Evolutionary conservation across 2,113 vertebrate genomes (phyloP).

Genomic region (Ammodytes dubius): DNA sequence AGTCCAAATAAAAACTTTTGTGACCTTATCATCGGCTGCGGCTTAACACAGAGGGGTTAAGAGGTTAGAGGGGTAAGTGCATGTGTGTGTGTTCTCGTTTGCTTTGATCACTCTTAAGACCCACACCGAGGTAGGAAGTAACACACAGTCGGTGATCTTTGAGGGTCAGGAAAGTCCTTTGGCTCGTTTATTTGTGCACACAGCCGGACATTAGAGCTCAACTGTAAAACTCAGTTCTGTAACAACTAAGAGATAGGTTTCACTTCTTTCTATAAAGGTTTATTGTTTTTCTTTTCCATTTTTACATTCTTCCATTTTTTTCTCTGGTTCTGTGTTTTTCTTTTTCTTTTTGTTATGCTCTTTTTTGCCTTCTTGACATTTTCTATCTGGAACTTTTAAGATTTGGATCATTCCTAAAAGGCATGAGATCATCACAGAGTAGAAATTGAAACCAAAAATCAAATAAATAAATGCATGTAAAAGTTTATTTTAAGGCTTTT

Average conservation of each 20-base stretch:
- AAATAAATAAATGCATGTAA: not conserved
- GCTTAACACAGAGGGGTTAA: slow-evolving; percentile 68
- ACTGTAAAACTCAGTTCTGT: slow-evolving; percentile 28
- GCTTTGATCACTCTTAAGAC: slow-evolving; percentile 73
- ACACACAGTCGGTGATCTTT: slow-evolving; percentile 70
- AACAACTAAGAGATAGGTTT: slow-evolving; percentile 69
- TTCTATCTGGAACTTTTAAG: not conserved
- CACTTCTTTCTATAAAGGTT: slow-evolving; percentile 59
- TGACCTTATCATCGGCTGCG: slow-evolving; percentile 48
- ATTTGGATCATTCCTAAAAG: not conserved
- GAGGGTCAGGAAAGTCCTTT: slow-evolving; percentile 49
- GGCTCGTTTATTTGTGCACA: slow-evolving; percentile 64
- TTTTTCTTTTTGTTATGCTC: slow-evolving; percentile 29
- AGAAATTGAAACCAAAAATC: not conserved
- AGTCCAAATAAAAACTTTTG: slow-evolving; percentile 47
- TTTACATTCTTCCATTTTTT: not conserved
- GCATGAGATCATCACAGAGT: not conserved
- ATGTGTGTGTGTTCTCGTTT: slow-evolving; percentile 72
- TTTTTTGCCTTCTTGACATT: not conserved
- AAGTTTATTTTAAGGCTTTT: slow-evolving; percentile 2
- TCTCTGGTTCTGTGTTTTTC: not conserved
- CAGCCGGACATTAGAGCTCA: slow-evolving; percentile 59
- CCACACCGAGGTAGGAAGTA: slow-evolving; percentile 74
- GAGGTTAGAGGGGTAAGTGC: slow-evolving; percentile 66
- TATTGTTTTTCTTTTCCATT: slow-evolving; percentile 30